These are phyloP conservation scores for Sphinx pinastri DNA, from an alignment of 2,888 invertebrate genomes.

Conservation along the genomic window DNA sequence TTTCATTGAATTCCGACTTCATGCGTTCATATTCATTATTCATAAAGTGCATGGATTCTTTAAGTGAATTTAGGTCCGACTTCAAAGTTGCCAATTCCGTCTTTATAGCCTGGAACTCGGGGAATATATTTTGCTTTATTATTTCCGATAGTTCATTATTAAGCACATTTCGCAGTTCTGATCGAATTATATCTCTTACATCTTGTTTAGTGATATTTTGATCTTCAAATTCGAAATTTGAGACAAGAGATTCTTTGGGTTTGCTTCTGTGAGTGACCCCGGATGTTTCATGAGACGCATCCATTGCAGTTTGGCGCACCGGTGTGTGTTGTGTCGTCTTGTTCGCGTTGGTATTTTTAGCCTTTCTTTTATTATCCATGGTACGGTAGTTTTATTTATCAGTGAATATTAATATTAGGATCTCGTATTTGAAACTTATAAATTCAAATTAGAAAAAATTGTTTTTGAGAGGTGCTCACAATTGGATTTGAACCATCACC, in stretches of 20 bases:
- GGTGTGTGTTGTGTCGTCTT: not conserved
- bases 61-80: too few relatives aligned
- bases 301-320: not conserved
- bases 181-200: not conserved
- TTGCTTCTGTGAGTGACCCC: conserved; percentile 4
- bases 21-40: not conserved
- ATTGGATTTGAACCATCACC: not conserved
- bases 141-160: conserved; percentile 4
- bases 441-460: not conserved
- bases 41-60: not conserved
- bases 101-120: not conserved
- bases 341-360: not conserved
- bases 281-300: not conserved
- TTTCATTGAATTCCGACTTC: not conserved
- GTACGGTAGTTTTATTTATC: not conserved
- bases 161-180: not conserved
- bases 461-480: not conserved
- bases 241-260: not conserved
- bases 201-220: not conserved
- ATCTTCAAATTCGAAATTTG: not conserved
- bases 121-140: conserved; percentile 8
- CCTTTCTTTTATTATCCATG: not conserved
- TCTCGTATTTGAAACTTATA: not conserved
- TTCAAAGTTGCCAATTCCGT: not conserved
- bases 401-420: not conserved